Evolutionary conservation across 2,888 invertebrate species (phyloP).

Genomic region (Corbicula japonica): DNA sequence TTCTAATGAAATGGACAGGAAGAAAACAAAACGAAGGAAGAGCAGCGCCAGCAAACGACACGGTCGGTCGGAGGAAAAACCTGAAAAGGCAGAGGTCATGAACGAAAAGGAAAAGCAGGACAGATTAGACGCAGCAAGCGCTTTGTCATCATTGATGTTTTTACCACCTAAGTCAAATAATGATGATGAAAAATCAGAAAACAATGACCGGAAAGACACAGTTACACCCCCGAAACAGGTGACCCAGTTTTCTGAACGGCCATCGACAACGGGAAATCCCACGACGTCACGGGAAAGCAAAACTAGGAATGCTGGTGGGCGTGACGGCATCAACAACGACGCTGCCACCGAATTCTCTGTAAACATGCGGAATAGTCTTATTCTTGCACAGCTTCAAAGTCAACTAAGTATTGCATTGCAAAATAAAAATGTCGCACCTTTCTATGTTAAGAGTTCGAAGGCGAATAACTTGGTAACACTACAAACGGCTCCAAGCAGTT

Average conservation of each 20-base stretch:
- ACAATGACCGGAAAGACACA: not conserved
- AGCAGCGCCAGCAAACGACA: constrained; percentile 37
- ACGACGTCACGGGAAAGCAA: constrained; percentile 5
- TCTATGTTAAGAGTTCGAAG: too few species aligned
- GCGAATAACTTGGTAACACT: not conserved
- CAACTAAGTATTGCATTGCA: constrained; percentile 6
- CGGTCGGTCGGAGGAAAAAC: constrained; percentile 48
- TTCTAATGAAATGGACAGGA: constrained; percentile 44
- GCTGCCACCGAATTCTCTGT: not conserved
- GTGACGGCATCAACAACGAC: not conserved
- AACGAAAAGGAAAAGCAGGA: constrained; percentile 70
- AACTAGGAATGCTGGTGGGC: not conserved
- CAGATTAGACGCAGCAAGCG: constrained; percentile 72
- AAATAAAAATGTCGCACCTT: constrained; percentile 1
- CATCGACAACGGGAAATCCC: constrained; percentile 34
- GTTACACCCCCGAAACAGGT: not conserved
- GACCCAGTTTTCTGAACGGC: constrained; percentile 13
- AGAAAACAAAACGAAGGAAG: constrained; percentile 49
- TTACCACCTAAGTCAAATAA: constrained; percentile 36
- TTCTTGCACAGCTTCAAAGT: constrained; percentile 34
- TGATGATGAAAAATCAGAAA: not conserved
- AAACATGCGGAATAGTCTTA: constrained; percentile 6
- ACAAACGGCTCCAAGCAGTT: too few species aligned
- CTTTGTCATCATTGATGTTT: constrained; percentile 59
- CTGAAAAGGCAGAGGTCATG: constrained; percentile 55